Evolutionary conservation across 2,113 vertebrate species (phyloP).

Genomic region (Epinephelus fuscoguttatus): DNA sequence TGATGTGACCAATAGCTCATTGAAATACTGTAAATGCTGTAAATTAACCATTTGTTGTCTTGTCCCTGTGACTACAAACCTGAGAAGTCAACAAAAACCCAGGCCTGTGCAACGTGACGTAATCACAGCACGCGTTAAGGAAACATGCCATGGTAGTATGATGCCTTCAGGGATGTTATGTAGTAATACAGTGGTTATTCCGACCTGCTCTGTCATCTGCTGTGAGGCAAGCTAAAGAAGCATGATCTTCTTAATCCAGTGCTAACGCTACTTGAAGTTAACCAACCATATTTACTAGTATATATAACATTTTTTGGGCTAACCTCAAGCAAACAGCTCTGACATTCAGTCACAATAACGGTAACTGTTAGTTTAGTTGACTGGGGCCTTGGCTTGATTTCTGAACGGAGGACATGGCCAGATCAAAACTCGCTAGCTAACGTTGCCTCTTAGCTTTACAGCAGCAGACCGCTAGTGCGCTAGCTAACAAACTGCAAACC

Average conservation of each 20-base stretch:
- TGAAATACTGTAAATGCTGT: neutral
- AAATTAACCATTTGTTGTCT: neutral
- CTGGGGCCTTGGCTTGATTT: slow-evolving; percentile 48
- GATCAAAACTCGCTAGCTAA: slow-evolving; percentile 56
- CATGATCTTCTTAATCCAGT: slow-evolving; percentile 33
- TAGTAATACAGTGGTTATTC: slow-evolving; percentile 5
- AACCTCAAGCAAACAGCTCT: neutral
- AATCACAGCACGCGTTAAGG: slow-evolving; percentile 17
- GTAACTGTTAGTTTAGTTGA: slow-evolving; percentile 6
- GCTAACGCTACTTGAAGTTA: slow-evolving; percentile 39
- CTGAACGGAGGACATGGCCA: slow-evolving; percentile 30
- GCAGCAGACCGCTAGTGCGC: slow-evolving; percentile 47
- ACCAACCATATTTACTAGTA: neutral
- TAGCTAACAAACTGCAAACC: slow-evolving; percentile 47
- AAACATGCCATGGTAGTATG: neutral
- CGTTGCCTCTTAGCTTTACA: slow-evolving; percentile 50
- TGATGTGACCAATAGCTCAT: neutral
- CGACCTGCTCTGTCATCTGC: neutral
- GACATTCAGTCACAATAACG: neutral
- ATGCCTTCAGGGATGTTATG: slow-evolving; percentile 20
- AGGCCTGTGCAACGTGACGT: slow-evolving; percentile 21
- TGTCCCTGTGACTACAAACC: neutral
- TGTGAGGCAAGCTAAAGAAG: slow-evolving; percentile 26
- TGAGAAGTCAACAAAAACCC: slow-evolving; percentile 2
- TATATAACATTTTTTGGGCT: neutral